Evolutionary conservation across 2,888 invertebrate genomes (phyloP).

Genomic region (Eristalis intricaria): DNA sequence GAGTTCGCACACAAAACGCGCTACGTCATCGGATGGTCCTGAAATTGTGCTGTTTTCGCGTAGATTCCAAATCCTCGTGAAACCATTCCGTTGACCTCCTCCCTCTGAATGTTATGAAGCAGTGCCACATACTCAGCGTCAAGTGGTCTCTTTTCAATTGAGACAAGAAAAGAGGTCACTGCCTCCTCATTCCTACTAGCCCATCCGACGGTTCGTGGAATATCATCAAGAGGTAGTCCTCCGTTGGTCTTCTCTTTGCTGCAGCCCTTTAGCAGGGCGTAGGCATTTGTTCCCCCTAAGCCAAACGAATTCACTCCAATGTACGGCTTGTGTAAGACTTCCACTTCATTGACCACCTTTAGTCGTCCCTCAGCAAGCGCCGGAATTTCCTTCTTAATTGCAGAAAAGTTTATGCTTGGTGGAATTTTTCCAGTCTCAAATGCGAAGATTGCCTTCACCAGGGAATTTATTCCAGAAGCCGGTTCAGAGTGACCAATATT

Average conservation of each 20-base stretch:
- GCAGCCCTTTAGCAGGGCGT: constrained; percentile 76
- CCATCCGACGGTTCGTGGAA: constrained; percentile 88
- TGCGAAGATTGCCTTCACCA: constrained; percentile 91
- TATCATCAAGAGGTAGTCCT: constrained; percentile 84
- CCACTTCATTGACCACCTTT: constrained; percentile 88
- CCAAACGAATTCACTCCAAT: constrained; percentile 96
- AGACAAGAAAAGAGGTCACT: constrained; percentile 85
- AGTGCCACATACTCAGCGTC: constrained; percentile 85
- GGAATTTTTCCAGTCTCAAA: constrained; percentile 91
- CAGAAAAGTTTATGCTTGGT: constrained; percentile 91
- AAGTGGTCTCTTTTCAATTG: constrained; percentile 84
- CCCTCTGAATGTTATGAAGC: constrained; percentile 84
- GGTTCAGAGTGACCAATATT: constrained; percentile 97
- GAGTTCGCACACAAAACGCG: constrained; percentile 85
- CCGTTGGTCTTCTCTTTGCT: constrained; percentile 81
- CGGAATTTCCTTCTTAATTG: constrained; percentile 84
- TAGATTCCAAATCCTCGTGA: constrained; percentile 88
- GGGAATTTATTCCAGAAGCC: constrained; percentile 90
- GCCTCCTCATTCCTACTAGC: constrained; percentile 92
- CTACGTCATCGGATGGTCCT: constrained; percentile 88
- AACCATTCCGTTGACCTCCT: constrained; percentile 85
- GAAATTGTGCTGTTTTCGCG: constrained; percentile 88
- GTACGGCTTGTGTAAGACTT: constrained; percentile 87
- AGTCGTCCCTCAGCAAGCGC: constrained; percentile 85
- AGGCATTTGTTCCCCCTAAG: constrained; percentile 94